Evolutionary conservation across 2,888 invertebrate species (phyloP).

Genomic region (Cetonia aurata): DNA sequence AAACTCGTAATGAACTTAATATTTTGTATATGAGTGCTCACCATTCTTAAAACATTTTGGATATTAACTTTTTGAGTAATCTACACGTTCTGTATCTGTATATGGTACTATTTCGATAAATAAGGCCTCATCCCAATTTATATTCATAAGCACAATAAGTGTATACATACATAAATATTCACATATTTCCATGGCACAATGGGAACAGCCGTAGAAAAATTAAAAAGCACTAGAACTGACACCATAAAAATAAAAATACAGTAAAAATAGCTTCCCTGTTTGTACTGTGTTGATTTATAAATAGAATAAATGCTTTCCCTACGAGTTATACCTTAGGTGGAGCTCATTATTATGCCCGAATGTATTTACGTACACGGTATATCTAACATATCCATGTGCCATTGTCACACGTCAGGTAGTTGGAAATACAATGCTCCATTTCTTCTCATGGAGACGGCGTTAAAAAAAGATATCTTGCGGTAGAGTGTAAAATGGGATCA

Average conservation of each 20-base stretch:
- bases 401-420: conserved; percentile 27
- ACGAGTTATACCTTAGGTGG: conserved; percentile 13
- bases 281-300: conserved; percentile 38
- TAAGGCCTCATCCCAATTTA: not conserved
- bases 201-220: conserved; percentile 30
- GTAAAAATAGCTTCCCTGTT: conserved; percentile 35
- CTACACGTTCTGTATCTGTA: no score
- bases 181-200: conserved; percentile 4
- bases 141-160: not conserved
- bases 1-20: no score
- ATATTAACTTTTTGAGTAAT: no score
- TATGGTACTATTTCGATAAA: not conserved
- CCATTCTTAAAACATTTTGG: no score
- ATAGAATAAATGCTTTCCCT: conserved; percentile 22
- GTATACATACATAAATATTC: not conserved
- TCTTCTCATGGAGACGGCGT: conserved; percentile 33
- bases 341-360: conserved; percentile 19
- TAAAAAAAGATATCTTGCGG: conserved; percentile 31
- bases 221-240: conserved; percentile 35
- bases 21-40: no score
- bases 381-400: conserved; percentile 23
- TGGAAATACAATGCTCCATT: conserved; percentile 37
- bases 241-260: conserved; percentile 38
- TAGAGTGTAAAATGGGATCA: conserved; percentile 24
- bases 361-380: conserved; percentile 27